Base-by-base conservation (phyloP, 2,113 vertebrate species). In the Rhynchopsitta pachyrhyncha region DNA sequence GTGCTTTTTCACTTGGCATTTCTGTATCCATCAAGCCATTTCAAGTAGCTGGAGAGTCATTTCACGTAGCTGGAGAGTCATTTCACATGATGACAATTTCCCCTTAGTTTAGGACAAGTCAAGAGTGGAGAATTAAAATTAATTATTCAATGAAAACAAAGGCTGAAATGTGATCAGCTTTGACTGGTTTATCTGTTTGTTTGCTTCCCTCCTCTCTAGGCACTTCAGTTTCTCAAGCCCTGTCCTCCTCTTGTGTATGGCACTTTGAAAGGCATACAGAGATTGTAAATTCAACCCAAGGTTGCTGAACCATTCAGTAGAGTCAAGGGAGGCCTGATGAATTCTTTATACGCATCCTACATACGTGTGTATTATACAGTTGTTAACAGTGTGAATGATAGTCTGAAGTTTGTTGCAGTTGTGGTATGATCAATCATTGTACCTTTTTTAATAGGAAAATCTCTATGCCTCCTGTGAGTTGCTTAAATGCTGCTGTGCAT, bases 261-360 rank as follows among this genome's bases (percentile, higher is more conserved):
- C 95, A 91, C 92, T 93, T 96, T 70, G 89, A 93, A 92, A 93
- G 86, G 92, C 83, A 91, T 14, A 92, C 92, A 93, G 86, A 92
- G 91, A 86, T 87, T 92, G 77, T 84, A 95, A 95, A 95, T 93
- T 89, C 89, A 93, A 12, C 83, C 73, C 83, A 84, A 92, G 86
- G 91, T 52, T 88, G 66, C 83, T 93, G 95, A 95, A 93, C 94
- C 77, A 1, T 95, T 97, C 91, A 71, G 69, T 13, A 75, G 86
- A 97, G 80, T 78, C 93, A 95, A 78, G 91, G 66, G 86, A 93
- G 83, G 62, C 47, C 74, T 95, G 94, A 95, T 93, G 81, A 93
- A 93, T 97, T 96, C 73, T 81, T 82, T 92, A 62, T 82, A 76
- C 8, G 3, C 17, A 4, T 91, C 66, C 89, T 92, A 91, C 93